A percentile compares a stretch with the other conserved stretches of the same genome.
phyloP scores from a whole-genome alignment of 2,797 vertebrate species.

The Oophaga sylvatica region DNA sequence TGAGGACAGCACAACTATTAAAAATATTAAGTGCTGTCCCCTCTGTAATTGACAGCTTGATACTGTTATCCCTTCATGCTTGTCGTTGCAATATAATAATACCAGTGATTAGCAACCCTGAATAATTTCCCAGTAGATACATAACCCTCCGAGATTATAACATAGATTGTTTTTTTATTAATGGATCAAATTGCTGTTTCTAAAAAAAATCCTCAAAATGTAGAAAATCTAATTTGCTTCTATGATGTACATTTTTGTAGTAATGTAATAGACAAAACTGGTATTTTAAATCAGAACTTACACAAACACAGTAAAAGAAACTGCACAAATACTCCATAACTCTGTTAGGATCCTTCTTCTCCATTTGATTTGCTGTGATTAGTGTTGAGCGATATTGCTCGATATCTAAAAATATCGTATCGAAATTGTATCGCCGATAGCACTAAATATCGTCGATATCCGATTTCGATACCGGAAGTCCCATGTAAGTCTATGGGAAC shows the following conservation, averaged over 20 bases:
- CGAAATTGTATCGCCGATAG: too few species aligned
- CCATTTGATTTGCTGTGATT: too few species aligned
- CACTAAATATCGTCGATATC: too few species aligned
- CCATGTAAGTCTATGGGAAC: too few species aligned
- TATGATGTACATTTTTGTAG: background rate
- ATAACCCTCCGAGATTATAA: slow-evolving; percentile 52
- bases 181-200: slow-evolving; percentile 10
- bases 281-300: background rate
- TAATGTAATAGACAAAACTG: background rate
- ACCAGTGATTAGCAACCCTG: slow-evolving; percentile 57
- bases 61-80: slow-evolving; percentile 61
- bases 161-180: slow-evolving; percentile 36
- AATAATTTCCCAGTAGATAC: slow-evolving; percentile 58
- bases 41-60: slow-evolving; percentile 60
- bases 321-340: too few species aligned
- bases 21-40: slow-evolving; percentile 59
- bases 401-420: too few species aligned
- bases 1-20: slow-evolving; percentile 59
- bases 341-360: too few species aligned
- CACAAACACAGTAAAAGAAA: background rate
- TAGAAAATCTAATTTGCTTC: background rate
- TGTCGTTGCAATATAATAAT: slow-evolving; percentile 61
- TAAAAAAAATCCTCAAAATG: background rate
- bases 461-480: too few species aligned
- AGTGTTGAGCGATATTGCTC: too few species aligned